Evolutionary conservation across 2,888 invertebrate genomes (phyloP).

Genomic region (Drosophila glabriapex): DNA sequence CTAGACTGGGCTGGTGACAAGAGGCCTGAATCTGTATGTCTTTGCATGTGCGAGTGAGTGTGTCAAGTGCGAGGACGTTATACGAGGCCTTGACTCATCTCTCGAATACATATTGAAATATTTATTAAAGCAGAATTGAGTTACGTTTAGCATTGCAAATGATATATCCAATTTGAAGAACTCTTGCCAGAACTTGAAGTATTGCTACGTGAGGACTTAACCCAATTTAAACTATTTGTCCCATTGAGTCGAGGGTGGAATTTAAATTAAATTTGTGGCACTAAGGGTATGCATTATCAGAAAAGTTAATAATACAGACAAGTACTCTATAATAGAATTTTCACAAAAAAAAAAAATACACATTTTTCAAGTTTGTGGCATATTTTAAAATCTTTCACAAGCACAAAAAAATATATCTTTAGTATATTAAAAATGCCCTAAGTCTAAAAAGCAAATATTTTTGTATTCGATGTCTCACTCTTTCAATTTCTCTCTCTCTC

Average conservation of each 20-base stretch:
- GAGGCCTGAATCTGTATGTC: conserved; percentile 8
- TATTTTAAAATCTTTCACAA: not conserved
- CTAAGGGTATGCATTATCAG: not conserved
- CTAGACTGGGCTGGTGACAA: conserved; percentile 26
- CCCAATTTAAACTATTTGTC: not conserved
- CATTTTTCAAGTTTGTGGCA: not conserved
- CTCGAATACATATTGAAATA: conserved; percentile 50
- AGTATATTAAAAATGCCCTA: not conserved
- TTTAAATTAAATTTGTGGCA: conserved; percentile 21
- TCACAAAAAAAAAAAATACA: not conserved
- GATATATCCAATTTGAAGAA: conserved; percentile 20
- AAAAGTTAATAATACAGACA: not conserved
- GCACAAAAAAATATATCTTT: not conserved
- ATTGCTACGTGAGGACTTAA: conserved; percentile 10
- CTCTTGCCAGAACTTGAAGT: not conserved
- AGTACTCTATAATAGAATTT: not conserved
- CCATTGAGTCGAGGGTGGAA: conserved; percentile 7
- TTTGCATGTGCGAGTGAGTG: not conserved
- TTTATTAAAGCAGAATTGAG: conserved; percentile 47
- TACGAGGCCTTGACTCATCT: conserved; percentile 23
- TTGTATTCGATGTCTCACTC: not conserved
- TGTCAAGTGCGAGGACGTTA: conserved; percentile 37
- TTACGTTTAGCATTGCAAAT: conserved; percentile 29
- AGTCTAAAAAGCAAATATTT: too few relatives aligned
- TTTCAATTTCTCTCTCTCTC: not conserved